These are phyloP conservation scores for Montipora efflorescens DNA, from an alignment of 64 coral and sea anemone genomes.

Conservation along the genomic window DNA sequence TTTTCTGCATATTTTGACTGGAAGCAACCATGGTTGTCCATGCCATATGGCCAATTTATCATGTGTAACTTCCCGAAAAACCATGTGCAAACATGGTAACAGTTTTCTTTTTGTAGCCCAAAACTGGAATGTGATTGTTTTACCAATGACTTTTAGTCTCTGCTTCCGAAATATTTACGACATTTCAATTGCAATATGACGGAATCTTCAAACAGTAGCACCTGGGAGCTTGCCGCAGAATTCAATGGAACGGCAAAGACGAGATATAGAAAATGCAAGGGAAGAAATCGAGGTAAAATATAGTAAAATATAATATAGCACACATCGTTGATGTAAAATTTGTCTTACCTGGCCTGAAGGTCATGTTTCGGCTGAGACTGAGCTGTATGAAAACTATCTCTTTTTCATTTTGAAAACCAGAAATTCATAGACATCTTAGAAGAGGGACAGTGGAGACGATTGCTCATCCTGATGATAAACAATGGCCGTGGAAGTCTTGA, in stretches of 20 bases:
- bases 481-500: constrained; percentile 11
- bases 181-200: not conserved
- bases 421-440: not conserved
- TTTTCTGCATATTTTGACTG: not conserved
- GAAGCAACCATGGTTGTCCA: not conserved
- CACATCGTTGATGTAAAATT: not conserved
- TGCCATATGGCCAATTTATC: not conserved
- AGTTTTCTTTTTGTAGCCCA: not conserved
- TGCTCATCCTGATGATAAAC: not conserved
- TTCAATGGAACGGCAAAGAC: not conserved
- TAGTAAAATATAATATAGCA: not conserved
- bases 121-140: too few relatives aligned
- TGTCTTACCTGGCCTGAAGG: not conserved
- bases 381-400: not conserved
- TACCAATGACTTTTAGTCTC: too few relatives aligned
- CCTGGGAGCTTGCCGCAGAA: not conserved
- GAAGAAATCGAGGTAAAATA: not conserved
- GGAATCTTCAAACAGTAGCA: not conserved
- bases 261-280: not conserved
- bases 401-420: not conserved
- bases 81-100: not conserved
- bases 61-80: not conserved
- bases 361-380: not conserved
- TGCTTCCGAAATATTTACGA: too few relatives aligned
- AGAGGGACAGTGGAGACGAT: not conserved